A percentile compares a stretch with the other conserved stretches of the same genome.
Evolutionary conservation across 2,888 invertebrate genomes (phyloP).

Genomic region (Nomada fabriciana): DNA sequence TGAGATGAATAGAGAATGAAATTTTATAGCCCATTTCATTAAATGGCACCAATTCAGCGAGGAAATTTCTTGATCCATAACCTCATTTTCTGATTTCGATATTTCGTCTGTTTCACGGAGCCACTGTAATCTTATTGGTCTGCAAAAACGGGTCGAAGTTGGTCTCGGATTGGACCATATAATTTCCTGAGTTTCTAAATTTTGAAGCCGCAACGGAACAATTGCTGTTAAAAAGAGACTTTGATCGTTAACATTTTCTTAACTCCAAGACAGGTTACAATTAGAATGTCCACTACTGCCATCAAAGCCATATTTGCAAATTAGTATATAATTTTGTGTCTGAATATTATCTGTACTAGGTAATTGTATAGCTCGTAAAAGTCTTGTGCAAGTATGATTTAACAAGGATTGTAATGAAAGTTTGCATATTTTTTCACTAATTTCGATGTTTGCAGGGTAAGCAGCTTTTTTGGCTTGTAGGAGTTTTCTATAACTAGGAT

Average conservation of each 20-base stretch:
- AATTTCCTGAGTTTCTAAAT: neutral
- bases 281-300: too few relatives aligned
- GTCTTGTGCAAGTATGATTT: constrained; percentile 6
- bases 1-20: constrained; percentile 8
- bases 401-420: neutral
- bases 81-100: neutral
- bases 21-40: neutral
- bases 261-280: too few relatives aligned
- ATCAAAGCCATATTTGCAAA: constrained; percentile 2
- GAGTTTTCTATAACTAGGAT: too few relatives aligned
- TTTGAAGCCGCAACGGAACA: neutral
- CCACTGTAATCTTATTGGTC: constrained; percentile 1
- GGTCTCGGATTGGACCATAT: constrained; percentile 12
- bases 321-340: neutral
- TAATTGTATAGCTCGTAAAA: neutral
- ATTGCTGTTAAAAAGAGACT: neutral
- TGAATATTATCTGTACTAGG: neutral
- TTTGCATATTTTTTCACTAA: constrained; percentile 1
- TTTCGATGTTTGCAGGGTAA: neutral
- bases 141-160: constrained; percentile 17
- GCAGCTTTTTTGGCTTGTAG: neutral
- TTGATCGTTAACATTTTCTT: neutral
- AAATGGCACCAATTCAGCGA: neutral
- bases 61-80: neutral
- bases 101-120: neutral